Percentiles rank a stretch among this genome's conserved stretches.
Evolutionary conservation across 2,888 invertebrate genomes (phyloP).

Genomic region (Archaeoteleia sp.): DNA sequence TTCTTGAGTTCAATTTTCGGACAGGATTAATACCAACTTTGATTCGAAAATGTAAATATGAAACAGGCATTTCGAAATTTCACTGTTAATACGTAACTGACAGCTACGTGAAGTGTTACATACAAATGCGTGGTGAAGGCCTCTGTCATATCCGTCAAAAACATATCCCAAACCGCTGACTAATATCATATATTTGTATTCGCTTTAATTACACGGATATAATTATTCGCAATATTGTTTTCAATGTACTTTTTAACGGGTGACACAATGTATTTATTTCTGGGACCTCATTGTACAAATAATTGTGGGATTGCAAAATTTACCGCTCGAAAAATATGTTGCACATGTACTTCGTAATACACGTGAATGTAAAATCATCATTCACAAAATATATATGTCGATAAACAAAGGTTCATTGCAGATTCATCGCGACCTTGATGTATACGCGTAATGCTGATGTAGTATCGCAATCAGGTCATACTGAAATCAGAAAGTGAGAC

Average conservation of each 20-base stretch:
- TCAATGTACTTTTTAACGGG: too few relatives aligned
- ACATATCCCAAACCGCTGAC: background rate
- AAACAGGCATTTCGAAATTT: background rate
- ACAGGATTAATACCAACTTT: too few relatives aligned
- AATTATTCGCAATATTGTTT: conserved; percentile 4
- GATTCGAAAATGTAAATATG: background rate
- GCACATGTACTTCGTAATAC: too few relatives aligned
- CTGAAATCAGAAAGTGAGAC: conserved; percentile 1
- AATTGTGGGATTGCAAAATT: too few relatives aligned
- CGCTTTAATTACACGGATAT: background rate
- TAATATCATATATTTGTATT: background rate
- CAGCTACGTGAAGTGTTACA: background rate
- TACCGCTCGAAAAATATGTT: too few relatives aligned
- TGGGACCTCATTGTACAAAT: too few relatives aligned
- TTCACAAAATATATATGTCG: background rate
- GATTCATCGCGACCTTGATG: conserved; percentile 1
- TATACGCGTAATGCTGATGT: conserved; percentile 3
- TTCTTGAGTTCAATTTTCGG: too few relatives aligned
- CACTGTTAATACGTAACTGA: background rate
- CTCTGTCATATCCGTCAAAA: background rate
- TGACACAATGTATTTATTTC: background rate
- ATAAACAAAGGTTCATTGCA: conserved; percentile 1
- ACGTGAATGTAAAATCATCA: background rate
- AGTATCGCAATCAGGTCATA: conserved; percentile 6
- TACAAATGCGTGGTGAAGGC: background rate